Conservation (phyloP, 2,113 vertebrate genomes). For the Polypterus senegalus region DNA sequence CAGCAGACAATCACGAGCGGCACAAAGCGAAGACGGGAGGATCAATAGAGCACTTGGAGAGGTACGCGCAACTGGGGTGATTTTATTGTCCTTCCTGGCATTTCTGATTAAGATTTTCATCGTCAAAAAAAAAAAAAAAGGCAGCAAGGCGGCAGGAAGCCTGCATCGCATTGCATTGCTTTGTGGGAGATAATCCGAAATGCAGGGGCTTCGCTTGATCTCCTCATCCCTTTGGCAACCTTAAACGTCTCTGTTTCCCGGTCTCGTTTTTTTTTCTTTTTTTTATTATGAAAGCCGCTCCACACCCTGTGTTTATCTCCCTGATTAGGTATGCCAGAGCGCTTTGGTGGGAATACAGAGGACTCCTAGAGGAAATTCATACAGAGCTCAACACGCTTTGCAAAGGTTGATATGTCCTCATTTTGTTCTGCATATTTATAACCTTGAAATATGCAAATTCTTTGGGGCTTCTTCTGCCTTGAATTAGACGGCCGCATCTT, state of each 20-base stretch:
- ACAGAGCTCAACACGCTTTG: conserved; percentile 1
- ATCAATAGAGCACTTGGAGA: too few relatives aligned
- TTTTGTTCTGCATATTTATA: conserved; percentile 8
- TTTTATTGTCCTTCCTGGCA: too few relatives aligned
- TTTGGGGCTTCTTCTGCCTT: not conserved
- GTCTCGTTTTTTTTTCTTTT: not conserved
- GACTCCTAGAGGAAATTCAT: conserved; percentile 29
- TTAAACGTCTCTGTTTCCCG: conserved; percentile 28
- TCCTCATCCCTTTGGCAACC: conserved; percentile 43
- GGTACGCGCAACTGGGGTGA: too few relatives aligned
- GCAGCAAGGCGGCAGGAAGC: conserved; percentile 1
- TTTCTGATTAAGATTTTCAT: too few relatives aligned
- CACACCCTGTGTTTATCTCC: conserved; percentile 37
- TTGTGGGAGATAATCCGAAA: conserved; percentile 37
- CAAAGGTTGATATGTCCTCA: conserved; percentile 1
- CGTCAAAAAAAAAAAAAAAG: too few relatives aligned
- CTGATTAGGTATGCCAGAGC: conserved; percentile 37
- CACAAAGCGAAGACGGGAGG: too few relatives aligned
- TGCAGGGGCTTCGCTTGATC: conserved; percentile 36
- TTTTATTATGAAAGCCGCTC: conserved; percentile 6
- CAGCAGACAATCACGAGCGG: too few relatives aligned
- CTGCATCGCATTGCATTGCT: conserved; percentile 45
- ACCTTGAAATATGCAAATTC: conserved; percentile 10
- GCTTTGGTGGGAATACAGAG: conserved; percentile 33
- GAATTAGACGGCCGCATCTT: too few relatives aligned